These are phyloP conservation scores for Metacarcinus magister DNA, from an alignment of 2,888 invertebrate genomes.

Conservation along the genomic window DNA sequence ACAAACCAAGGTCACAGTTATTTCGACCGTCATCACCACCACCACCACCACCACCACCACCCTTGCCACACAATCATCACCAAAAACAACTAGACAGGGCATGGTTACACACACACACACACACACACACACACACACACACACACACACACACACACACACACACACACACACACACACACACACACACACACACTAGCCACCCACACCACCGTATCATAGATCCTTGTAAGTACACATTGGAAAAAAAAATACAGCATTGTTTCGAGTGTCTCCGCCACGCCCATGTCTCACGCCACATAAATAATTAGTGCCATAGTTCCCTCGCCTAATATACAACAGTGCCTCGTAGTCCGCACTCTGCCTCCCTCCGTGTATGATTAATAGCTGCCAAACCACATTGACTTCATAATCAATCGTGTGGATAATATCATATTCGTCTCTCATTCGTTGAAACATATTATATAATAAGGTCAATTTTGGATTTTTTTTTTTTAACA, in stretches of 20 bases:
- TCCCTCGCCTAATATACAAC: background rate
- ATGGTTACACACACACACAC: no score
- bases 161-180: conserved; percentile 45
- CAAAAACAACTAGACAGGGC: background rate
- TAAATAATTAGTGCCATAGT: background rate
- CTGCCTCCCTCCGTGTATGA: background rate
- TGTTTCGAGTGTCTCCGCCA: background rate
- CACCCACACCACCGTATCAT: background rate
- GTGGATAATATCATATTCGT: background rate
- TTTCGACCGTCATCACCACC: background rate
- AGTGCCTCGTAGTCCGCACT: background rate
- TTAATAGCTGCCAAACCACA: background rate
- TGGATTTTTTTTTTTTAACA: no score
- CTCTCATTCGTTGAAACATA: background rate
- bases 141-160: conserved; percentile 48
- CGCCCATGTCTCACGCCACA: conserved; percentile 17
- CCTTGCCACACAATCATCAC: background rate
- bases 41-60: background rate
- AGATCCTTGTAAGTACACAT: background rate
- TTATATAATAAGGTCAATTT: background rate
- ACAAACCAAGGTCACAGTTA: background rate
- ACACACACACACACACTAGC: conserved; percentile 30
- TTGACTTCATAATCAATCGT: background rate
- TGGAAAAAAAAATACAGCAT: background rate
- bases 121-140: background rate